Evolutionary conservation across 2,888 invertebrate genomes (phyloP).

Genomic region (Pogonocherus hispidulus): DNA sequence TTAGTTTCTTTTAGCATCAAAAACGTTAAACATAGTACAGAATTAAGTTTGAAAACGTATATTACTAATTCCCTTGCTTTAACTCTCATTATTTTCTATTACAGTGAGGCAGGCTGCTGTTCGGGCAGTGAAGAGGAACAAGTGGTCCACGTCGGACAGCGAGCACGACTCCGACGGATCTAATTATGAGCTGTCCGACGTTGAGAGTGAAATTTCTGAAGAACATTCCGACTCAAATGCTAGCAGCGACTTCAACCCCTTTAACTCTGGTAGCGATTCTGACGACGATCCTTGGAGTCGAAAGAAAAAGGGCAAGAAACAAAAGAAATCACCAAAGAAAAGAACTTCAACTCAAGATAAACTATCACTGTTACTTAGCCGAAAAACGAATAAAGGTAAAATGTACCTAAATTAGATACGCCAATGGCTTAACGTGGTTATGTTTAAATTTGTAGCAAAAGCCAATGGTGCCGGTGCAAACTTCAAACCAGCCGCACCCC

Average conservation of each 20-base stretch:
- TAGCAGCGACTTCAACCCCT: conserved; percentile 94
- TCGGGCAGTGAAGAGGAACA: conserved; percentile 73
- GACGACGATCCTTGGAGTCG: conserved; percentile 77
- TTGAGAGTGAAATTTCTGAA: conserved; percentile 70
- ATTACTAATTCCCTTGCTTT: too few species aligned
- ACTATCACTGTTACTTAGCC: conserved; percentile 78
- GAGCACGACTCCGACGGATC: conserved; percentile 74
- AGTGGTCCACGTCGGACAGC: conserved; percentile 77
- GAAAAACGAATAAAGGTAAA: conserved; percentile 66
- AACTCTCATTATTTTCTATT: conserved; percentile 36
- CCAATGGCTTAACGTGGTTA: too few species aligned
- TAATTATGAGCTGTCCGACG: conserved; percentile 72
- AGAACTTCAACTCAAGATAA: conserved; percentile 79
- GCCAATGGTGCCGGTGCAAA: conserved; percentile 61
- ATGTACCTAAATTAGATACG: too few species aligned
- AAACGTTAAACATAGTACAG: not conserved
- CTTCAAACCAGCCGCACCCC: conserved; percentile 73
- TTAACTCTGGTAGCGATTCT: conserved; percentile 84
- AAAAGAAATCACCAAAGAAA: conserved; percentile 64
- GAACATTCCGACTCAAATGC: conserved; percentile 73
- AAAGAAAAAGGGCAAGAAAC: conserved; percentile 63
- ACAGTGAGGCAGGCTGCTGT: conserved; percentile 74
- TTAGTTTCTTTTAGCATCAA: too few species aligned
- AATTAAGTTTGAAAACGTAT: too few species aligned
- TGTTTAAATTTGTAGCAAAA: conserved; percentile 55